Base-by-base conservation (phyloP, 2,113 vertebrate species). In the Coturnix japonica region DNA sequence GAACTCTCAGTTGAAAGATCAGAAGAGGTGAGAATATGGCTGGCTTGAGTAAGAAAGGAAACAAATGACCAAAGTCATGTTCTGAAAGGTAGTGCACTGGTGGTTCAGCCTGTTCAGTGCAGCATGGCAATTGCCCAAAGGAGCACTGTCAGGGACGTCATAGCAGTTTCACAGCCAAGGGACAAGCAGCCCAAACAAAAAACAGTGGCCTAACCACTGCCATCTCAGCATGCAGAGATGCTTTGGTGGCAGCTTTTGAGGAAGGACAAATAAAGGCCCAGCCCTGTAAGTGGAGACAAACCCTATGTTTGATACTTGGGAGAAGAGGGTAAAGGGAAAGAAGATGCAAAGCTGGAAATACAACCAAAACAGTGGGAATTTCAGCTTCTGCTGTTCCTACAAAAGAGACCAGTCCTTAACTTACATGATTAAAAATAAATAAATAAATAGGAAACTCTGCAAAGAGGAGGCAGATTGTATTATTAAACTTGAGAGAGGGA, bases 401-500 rank as follows among this genome's bases (percentile, higher is more conserved):
- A 79, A 76, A 60, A 84, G 75, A 67, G 76, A 49, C 57, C 88
- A 64, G 51, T 20, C 46, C 60, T 39, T 44, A 59, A 92, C 70
- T 83, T 73, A 78, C 16, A 80, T 25, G 59, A 59, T 64, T 64
- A 25, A 37, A 60, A 60, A n/a, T n/a, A 60, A 23, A 60, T 22
- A 28, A 59, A 59, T 23, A 51, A 54, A 10, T 60, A 60, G 11
- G 16, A 31, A 17, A 19, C 14, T 54, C 39, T 81, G 57, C 80
- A 60, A 86, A 87, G 72, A 83, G 72, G 69, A 76, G 60, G 63
- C 84, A 76, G 63, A 89, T 94, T 7, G 35, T 9, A 63, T 35
- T 67, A 39, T 67, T 95, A 93, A 51, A 76, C 83, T 93, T 46
- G 80, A 89, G 70, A 95, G 80, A 89, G 37, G 37, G 73, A 95